Conservation (phyloP, 2,888 invertebrate species). For the Caenorhabditis doughertyi region DNA sequence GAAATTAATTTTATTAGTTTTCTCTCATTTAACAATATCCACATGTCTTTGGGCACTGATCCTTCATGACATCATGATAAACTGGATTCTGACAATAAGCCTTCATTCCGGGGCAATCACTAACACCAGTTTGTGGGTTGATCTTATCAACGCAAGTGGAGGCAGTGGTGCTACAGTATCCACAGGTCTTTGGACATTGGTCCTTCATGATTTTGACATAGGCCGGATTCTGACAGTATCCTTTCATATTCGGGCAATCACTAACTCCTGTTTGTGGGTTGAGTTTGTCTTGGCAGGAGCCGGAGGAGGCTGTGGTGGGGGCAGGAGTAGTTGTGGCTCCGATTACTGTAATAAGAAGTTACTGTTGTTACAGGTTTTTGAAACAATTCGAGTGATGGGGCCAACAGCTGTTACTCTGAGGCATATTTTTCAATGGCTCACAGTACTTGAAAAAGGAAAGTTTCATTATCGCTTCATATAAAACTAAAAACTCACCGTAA, state of each 20-base stretch:
- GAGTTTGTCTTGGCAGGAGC: constrained; percentile 19
- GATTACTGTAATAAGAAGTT: too few species aligned
- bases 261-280: constrained; percentile 26
- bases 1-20: too few species aligned
- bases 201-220: constrained; percentile 13
- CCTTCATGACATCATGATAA: constrained; percentile 55
- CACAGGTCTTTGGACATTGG: constrained; percentile 28
- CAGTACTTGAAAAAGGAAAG: too few species aligned
- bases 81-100: constrained; percentile 46
- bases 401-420: too few species aligned
- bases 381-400: too few species aligned
- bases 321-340: constrained; percentile 7
- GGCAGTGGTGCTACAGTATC: constrained; percentile 20
- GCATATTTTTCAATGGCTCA: too few species aligned
- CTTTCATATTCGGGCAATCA: constrained; percentile 27
- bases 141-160: constrained; percentile 34
- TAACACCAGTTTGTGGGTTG: constrained; percentile 36
- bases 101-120: constrained; percentile 49
- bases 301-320: neutral
- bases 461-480: too few species aligned
- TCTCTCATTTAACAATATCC: constrained; percentile 25
- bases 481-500: constrained; percentile 32
- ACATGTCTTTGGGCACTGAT: constrained; percentile 54
- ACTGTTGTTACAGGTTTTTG: too few species aligned
- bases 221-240: constrained; percentile 18